Evolutionary conservation across 2,797 vertebrate genomes (phyloP), one percentile per base, ranked within the genome.

Genomic region (Pogoniulus pusillus): DNA sequence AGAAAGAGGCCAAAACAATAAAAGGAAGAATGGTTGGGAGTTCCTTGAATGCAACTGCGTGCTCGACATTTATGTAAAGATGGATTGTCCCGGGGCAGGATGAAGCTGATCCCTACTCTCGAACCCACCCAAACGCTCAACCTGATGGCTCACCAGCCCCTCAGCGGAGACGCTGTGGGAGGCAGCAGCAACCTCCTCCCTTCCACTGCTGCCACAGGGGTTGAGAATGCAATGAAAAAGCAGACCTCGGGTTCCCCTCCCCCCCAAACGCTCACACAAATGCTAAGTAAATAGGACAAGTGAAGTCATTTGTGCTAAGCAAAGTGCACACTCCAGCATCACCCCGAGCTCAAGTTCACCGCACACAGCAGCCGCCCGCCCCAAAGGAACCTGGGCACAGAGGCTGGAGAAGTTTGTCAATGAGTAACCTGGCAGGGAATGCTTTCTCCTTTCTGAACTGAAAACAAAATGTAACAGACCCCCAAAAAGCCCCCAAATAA

Each of bases 61-160:
- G 2, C 20, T 75, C 2, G 1, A 57, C 24, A 41, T 45, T 55
- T 58, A 64, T 13, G 49, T 29, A 79, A 51, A 62, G 51, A 58
- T 2, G 8, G 39, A 43, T 5, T 68, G 53, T 68, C 16, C 26
- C 16, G 55, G 60, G 49, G 57, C 27, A 57, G 29, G 62, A 47
- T 2, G 5, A 39, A 34, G 41, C 18, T 30, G 43, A 54, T 54
- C 35, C 12, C 62, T 22, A 53, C 43, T 10, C 35, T 17, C 32
- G 16, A 39, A 17, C n/a, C 30, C 47, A 78, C 3, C 35, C 51
- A 32, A 70, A 23, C 1, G 24, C 54, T 45, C 29, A 27, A 1
- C 7, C 23, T 13, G 11, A 27, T 2, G 14, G 39, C 16, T 14
- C 0, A 0, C 17, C 18, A 41, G 26, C 29, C 43, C 49, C 39